Evolutionary conservation across 1,140 invertebrate species (phyloP), one percentile per base, ranked within the genome.

Genomic region (Bombus huntii): DNA sequence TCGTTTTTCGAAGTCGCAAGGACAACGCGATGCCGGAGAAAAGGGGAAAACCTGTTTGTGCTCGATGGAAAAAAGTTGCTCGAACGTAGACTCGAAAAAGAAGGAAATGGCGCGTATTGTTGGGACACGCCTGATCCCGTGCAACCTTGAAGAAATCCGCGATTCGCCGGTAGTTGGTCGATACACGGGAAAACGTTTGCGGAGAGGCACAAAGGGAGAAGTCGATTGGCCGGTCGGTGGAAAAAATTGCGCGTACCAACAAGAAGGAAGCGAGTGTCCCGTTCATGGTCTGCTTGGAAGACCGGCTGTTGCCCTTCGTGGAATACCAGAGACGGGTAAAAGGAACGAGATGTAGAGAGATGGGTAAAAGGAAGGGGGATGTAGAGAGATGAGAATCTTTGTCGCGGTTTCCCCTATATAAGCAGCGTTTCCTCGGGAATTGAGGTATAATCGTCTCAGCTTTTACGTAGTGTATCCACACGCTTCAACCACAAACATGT

Each of bases 91-190:
- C 28, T 57, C n/a, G 73, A 76, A 47, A 65, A 73, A 83, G 68
- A 53, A 82, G 65, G 81, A 87, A 89, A 81, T 42, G 2, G 66
- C 71, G 44, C 53, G 72, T 65, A 85, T 81, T 81, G 72, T 89
- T 44, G 70, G 85, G 78, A 81, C 87, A 87, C 79, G 87, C 84
- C 87, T 87, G 84, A 15, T 42, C 71, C 87, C 39, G 65, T 2
- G 72, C 80, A 84, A 89, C 91, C 91, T 92, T 90, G 89, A 89
- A 82, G 88, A 78, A 89, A 87, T 90, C 92, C 87, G 75, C 83
- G 85, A 87, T 89, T 84, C 85, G 73, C 86, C 88, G 86, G 83
- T 71, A 62, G 65, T 73, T 74, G 80, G 76, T 39, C 65, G 74
- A 9, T 53, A 34, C 86, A 57, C 39, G 89, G 85, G 77, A 88